phyloP scores from a whole-genome alignment of 2,113 vertebrate species.

The Ovibos moschatus region DNA sequence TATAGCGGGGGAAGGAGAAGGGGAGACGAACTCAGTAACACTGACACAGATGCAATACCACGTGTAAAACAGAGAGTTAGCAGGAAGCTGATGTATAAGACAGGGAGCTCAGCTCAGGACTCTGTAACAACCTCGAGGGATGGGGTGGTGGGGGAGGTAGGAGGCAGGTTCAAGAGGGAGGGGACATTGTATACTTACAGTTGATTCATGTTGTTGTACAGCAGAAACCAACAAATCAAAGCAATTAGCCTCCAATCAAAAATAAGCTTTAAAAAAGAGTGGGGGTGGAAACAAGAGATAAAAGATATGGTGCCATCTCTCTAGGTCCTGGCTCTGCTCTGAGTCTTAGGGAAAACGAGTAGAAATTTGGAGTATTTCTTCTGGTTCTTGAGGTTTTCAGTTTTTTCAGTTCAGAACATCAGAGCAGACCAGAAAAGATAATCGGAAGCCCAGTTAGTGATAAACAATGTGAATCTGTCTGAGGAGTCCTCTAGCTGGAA shows the following conservation, averaged over 20 bases:
- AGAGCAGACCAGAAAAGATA: background rate
- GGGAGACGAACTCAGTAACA: background rate
- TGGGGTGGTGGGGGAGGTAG: background rate
- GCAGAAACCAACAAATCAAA: background rate
- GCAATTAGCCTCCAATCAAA: background rate
- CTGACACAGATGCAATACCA: background rate
- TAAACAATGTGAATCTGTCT: background rate
- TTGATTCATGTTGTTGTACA: background rate
- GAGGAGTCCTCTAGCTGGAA: background rate
- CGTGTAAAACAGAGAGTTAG: background rate
- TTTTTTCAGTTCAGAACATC: background rate
- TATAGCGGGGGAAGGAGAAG: background rate
- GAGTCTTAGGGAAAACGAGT: background rate
- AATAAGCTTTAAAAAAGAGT: background rate
- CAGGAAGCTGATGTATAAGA: background rate
- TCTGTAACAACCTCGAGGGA: background rate
- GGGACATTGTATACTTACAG: background rate
- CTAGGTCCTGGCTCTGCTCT: background rate
- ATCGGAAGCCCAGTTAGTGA: background rate
- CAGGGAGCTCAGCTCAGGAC: background rate
- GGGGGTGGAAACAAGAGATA: too few relatives aligned
- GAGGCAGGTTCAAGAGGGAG: background rate
- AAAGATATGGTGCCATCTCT: background rate
- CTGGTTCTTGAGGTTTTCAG: background rate
- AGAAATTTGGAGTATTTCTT: background rate